Base-by-base conservation (phyloP, 2,888 invertebrate genomes). In the Stenodema calcarata region DNA sequence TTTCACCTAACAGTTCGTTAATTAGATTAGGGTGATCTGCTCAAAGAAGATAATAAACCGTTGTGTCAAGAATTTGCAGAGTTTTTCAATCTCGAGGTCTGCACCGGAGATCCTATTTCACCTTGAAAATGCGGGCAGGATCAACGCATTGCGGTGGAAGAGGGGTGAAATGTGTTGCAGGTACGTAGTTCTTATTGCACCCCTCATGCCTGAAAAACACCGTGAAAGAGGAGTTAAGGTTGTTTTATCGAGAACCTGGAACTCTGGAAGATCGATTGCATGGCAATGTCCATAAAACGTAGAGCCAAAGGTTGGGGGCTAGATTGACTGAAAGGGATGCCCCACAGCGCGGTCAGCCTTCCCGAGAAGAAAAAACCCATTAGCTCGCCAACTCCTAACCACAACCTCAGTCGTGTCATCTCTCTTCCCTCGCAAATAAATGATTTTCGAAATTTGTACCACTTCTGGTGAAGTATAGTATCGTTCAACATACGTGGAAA, bases 321-420 rank as follows among this genome's bases (percentile, higher is more conserved):
- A 76, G 76, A 76, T 76, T 42, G 76, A 76, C 41, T 76, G 76
- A 76, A 76, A 76, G 76, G 76, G 76, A 76, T 35, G 35, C 42
- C 76, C 76, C 35, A 42, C 76, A 76, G 30, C 76, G 41, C 42
- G 76, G 76, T 76, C 76, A 76, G 76, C 76, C 76, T 42, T 76
- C 18, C 76, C n/a, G 41, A 70, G 76, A 76, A 42, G 76, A 42
- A 76, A 42, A 73, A 76, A 76, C 41, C 76, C 76, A 76, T 76
- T 76, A 76, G 42, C 76, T 76, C 76, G 11, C 76, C 41, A 76
- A 35, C 42, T 76, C 18, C 42, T n/a, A 16, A 23, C 76, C 35
- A 12, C 12, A 76, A 76, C 41, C 76, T 35, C 35, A 14, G 70
- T 70, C n/a, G 41, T 42, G 35, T 76, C 76, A 28, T 73, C 27